These are phyloP conservation scores for Erpornis zantholeuca DNA, from an alignment of 2,113 vertebrate genomes.

Conservation along the genomic window DNA sequence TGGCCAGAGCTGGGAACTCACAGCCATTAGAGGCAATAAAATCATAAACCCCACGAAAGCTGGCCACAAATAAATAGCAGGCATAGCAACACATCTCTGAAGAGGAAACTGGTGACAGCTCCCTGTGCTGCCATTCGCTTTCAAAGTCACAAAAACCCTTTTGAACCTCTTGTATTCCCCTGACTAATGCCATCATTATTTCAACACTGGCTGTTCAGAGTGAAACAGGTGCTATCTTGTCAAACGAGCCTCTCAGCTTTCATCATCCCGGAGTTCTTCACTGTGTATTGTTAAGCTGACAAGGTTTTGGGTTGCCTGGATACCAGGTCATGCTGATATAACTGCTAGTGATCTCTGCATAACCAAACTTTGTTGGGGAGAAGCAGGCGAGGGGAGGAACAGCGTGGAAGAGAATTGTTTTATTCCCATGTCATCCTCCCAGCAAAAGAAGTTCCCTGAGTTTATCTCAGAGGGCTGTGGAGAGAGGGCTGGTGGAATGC, in stretches of 20 bases:
- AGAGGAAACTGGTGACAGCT: not conserved
- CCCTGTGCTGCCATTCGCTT: not conserved
- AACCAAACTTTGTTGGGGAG: conserved; percentile 35
- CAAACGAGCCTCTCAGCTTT: conserved; percentile 50
- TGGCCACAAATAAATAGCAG: not conserved
- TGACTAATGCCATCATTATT: conserved; percentile 37
- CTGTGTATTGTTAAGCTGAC: conserved; percentile 57
- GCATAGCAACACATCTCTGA: not conserved
- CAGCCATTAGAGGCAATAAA: not conserved
- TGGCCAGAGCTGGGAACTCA: not conserved
- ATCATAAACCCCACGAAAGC: not conserved
- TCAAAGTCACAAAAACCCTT: conserved; percentile 32
- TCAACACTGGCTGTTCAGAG: conserved; percentile 30
- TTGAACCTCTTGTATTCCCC: conserved; percentile 32
- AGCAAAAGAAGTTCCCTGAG: conserved; percentile 30
- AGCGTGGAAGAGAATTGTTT: not conserved
- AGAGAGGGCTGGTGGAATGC: not conserved
- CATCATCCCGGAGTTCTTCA: conserved; percentile 51
- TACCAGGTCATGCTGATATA: conserved; percentile 60
- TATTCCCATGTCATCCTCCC: not conserved
- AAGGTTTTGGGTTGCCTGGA: conserved; percentile 72
- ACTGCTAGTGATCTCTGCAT: conserved; percentile 23
- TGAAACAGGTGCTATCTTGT: conserved; percentile 40
- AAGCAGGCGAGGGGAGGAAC: not conserved
- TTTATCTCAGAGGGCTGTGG: conserved; percentile 33